Percentiles rank a stretch among this genome's conserved stretches.
phyloP scores from a whole-genome alignment of 64 coral and sea anemone species.

The Anthopleura sola region DNA sequence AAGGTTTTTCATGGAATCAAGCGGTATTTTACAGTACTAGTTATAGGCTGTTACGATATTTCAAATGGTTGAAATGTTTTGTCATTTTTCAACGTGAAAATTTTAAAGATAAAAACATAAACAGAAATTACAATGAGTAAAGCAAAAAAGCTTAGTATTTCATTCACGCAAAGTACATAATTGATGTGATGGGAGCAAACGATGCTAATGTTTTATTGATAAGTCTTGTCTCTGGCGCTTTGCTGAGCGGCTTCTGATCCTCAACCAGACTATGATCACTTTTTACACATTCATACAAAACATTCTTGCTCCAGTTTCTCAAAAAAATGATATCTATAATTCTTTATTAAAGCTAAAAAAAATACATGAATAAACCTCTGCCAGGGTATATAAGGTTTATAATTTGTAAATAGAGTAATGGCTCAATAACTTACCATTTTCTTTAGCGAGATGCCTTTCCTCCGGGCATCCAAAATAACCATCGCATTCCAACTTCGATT shows the following conservation, averaged over 20 bases:
- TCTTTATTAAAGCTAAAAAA: background rate
- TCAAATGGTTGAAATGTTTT: background rate
- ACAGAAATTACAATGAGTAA: background rate
- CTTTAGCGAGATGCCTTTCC: background rate
- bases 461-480: constrained; percentile 32
- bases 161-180: background rate
- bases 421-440: background rate
- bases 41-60: too few relatives aligned
- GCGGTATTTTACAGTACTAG: too few relatives aligned
- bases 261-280: background rate
- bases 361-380: background rate
- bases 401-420: background rate
- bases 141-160: background rate
- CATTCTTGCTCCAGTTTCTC: background rate
- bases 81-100: background rate
- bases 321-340: background rate
- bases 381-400: background rate
- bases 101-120: background rate
- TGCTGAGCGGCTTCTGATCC: background rate
- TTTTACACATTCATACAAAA: background rate
- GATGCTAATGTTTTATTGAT: constrained; percentile 7
- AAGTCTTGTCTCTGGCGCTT: background rate
- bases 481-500: constrained; percentile 17
- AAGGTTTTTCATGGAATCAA: too few relatives aligned
- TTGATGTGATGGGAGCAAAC: background rate